Evolutionary conservation across 2,888 invertebrate genomes (phyloP).

Genomic region (Tiliacea citrago): DNA sequence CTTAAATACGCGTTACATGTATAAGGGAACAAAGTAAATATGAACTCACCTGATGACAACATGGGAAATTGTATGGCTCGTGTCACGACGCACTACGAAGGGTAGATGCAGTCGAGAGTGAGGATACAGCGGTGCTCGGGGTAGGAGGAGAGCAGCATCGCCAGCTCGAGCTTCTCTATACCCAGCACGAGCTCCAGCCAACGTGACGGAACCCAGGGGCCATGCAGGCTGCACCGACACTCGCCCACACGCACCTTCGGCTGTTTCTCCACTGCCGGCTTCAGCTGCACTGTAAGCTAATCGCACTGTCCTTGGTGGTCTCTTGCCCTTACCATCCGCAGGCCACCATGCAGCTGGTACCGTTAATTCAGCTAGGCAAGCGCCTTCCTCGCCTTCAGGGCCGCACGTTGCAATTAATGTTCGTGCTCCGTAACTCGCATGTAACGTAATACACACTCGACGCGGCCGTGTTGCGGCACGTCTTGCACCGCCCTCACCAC

Average conservation of each 20-base stretch:
- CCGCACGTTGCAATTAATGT: slow-evolving; percentile 97
- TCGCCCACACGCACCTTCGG: slow-evolving; percentile 94
- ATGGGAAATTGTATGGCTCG: slow-evolving; percentile 93
- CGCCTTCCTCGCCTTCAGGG: slow-evolving; percentile 97
- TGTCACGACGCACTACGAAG: slow-evolving; percentile 95
- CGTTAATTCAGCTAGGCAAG: slow-evolving; percentile 96
- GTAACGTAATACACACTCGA: slow-evolving; percentile 95
- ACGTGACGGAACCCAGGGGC: slow-evolving; percentile 92
- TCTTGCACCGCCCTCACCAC: slow-evolving; percentile 95
- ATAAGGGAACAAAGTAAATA: neutral
- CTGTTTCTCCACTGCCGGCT: slow-evolving; percentile 93
- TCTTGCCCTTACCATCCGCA: slow-evolving; percentile 91
- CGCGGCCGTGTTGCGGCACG: slow-evolving; percentile 93
- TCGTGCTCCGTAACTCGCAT: slow-evolving; percentile 92
- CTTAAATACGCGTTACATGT: neutral
- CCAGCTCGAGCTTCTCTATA: slow-evolving; percentile 96
- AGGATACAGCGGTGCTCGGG: slow-evolving; percentile 97
- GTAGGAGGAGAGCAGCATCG: slow-evolving; percentile 95
- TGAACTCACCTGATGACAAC: slow-evolving; percentile 95
- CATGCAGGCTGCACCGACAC: slow-evolving; percentile 92
- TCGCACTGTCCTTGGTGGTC: slow-evolving; percentile 94
- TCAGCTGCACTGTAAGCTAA: slow-evolving; percentile 97
- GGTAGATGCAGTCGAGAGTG: slow-evolving; percentile 97
- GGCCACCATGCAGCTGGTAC: slow-evolving; percentile 98
- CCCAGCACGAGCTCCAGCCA: slow-evolving; percentile 94